These are phyloP conservation scores for Dryobota labecula DNA, from an alignment of 2,888 invertebrate species.

Conservation along the genomic window DNA sequence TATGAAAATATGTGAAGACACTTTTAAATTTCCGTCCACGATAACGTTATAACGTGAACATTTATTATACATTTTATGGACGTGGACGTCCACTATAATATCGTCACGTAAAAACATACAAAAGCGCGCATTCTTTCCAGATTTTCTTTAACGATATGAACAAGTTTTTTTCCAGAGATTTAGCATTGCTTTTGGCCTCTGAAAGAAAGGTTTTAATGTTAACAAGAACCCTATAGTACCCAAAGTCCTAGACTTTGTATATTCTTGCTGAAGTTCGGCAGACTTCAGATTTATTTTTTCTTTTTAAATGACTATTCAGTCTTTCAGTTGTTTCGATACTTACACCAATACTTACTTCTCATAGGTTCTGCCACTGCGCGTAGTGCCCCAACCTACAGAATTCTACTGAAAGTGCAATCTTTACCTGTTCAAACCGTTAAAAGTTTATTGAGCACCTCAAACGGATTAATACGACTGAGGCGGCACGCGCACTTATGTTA, in stretches of 20 bases:
- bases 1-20: too few species aligned
- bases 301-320: background rate
- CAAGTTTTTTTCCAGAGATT: background rate
- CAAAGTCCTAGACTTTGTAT: background rate
- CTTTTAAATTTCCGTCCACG: too few species aligned
- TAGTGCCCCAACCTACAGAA: too few species aligned
- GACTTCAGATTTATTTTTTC: background rate
- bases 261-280: background rate
- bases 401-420: background rate
- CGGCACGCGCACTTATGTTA: too few species aligned
- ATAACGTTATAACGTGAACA: too few species aligned
- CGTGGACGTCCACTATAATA: too few species aligned
- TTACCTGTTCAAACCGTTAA: too few species aligned
- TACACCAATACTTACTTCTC: conserved; percentile 3
- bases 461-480: too few species aligned
- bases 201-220: background rate
- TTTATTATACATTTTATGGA: too few species aligned
- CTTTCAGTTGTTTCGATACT: background rate
- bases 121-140: background rate
- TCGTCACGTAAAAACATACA: too few species aligned
- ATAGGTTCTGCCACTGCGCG: background rate
- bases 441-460: too few species aligned
- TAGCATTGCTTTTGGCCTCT: background rate
- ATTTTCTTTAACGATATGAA: background rate
- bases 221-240: background rate